Base-by-base conservation (phyloP, 2,888 invertebrate genomes). In the Lucinisca nassula region DNA sequence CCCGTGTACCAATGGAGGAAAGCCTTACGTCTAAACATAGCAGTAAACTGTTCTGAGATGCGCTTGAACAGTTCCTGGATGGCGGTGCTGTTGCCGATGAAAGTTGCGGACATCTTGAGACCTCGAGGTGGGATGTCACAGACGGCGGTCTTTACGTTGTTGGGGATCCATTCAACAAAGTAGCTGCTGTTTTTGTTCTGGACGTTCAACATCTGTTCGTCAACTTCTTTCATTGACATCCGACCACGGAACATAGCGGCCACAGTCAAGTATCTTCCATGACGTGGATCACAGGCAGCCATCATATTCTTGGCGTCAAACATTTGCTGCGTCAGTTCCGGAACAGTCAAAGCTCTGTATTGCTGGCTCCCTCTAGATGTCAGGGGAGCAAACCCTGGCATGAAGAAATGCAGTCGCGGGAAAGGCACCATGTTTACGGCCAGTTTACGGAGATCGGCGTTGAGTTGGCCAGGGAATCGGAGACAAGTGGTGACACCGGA, bases 201-300 rank as follows among this genome's bases (percentile, higher is more conserved):
- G 94, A 99, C 98, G 97, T 98, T 98, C 92, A n/a, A n/a, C n/a
- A n/a, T n/a, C n/a, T n/a, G n/a, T n/a, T n/a, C 98, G 93, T 98
- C 98, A 55, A 95, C 95, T 82, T 95, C 95, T 89, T 95, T 95
- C 95, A 96, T 96, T 73, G 95, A 95, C 95, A 96, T 95, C 37
- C 95, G 93, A 10, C 96, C 96, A 78, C 95, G 92, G 93, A 95
- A 96, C 82, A 96, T 95, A 88, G 94, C 93, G 51, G 95, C 95
- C 40, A 95, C 95, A 8, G 95, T 95, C 49, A 95, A 92, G 87
- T 95, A 95, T 93, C 98, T 97, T 35, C 98, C 98, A 97, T 98
- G 98, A 87, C 98, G 97, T 0, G 98, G 98, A 96, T 99, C 98
- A 96, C 98, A 98, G 14, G 98, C 99, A 77, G 98, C 98, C 98